Base-by-base conservation (phyloP, 64 coral and sea anemone genomes). In the Orbicella faveolata region DNA sequence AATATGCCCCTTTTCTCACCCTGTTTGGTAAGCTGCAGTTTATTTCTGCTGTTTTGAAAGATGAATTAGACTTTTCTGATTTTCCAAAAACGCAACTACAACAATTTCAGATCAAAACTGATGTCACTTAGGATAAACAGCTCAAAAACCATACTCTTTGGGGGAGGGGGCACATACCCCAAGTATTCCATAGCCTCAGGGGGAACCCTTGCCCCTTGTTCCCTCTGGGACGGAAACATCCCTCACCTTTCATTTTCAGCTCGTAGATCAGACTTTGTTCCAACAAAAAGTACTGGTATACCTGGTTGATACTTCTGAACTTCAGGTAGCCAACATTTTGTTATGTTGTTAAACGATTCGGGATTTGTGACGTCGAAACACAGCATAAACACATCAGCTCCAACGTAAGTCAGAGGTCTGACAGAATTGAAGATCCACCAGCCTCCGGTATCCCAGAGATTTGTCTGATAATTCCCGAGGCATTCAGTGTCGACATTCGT, bases 291-390 rank as follows among this genome's bases (percentile, higher is more conserved):
- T 1, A 90, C 23, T 30, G 92, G 92, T 36, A 54, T 70, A 9
- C 78, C 19, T 1, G 73, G 62, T 57, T 85, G 26, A 37, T 86
- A 79, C 36, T 73, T 52, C 30, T 53, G 78, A 78, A 94, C n/a
- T 70, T 94, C 92, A 9, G 88, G 87, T 1, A 94, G 34, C 92
- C 92, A 94, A 23, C 36, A 70, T 59, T 78, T 33, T 9, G 79
- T 78, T 9, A 94, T 41, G 59, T 89, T 94, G n/a, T 23, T 10
- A 36, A 94, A 94, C 16, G 92, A 94, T 6, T 79, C 81, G n/a
- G 88, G 69, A 72, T 78, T 94, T 2, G 65, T 53, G 11, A 90
- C 36, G 63, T 94, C 92, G 80, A 94, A 94, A 57, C 92, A 94
- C 1, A 94, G 1, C 69, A 94, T 73, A 55, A 94, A 90, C 0